Percentiles rank a stretch among this genome's conserved stretches.
These are phyloP conservation scores for Tridacna crocea DNA, from an alignment of 2,888 invertebrate genomes.

Conservation along the genomic window DNA sequence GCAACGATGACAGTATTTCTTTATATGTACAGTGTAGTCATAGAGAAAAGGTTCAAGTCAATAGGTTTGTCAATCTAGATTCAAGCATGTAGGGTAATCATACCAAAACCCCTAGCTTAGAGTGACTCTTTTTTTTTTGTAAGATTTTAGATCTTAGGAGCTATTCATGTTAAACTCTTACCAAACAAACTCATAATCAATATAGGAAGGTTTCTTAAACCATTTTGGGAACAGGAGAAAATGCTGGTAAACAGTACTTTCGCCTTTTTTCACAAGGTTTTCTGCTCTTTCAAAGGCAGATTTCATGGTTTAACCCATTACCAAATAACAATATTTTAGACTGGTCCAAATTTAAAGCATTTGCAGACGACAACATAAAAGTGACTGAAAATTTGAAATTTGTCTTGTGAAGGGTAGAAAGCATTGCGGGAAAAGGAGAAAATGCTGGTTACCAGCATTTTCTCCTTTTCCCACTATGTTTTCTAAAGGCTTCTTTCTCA, in stretches of 20 bases:
- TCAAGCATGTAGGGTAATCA: not conserved
- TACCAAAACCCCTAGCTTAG: not conserved
- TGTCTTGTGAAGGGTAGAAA: too few species aligned
- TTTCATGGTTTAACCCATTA: too few species aligned
- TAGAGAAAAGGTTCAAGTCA: not conserved
- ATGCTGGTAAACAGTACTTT: not conserved
- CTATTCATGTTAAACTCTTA: not conserved
- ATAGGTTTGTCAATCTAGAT: not conserved
- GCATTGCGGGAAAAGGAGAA: too few species aligned
- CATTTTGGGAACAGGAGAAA: not conserved
- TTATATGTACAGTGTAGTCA: not conserved
- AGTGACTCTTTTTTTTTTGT: not conserved
- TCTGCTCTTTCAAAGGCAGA: not conserved
- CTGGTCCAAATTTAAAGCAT: too few species aligned
- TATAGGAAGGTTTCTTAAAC: not conserved
- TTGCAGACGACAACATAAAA: too few species aligned
- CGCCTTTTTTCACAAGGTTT: not conserved
- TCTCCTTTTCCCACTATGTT: too few species aligned
- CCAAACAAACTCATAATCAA: not conserved
- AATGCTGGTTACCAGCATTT: too few species aligned
- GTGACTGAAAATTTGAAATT: too few species aligned
- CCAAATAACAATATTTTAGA: too few species aligned
- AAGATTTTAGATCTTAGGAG: not conserved
- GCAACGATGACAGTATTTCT: slow-evolving; percentile 12
- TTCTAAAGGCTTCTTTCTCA: too few species aligned